A percentile compares a stretch with the other conserved stretches of the same genome.
Conservation (phyloP, 2,888 invertebrate genomes). For the Scaptomyza tumidula region DNA sequence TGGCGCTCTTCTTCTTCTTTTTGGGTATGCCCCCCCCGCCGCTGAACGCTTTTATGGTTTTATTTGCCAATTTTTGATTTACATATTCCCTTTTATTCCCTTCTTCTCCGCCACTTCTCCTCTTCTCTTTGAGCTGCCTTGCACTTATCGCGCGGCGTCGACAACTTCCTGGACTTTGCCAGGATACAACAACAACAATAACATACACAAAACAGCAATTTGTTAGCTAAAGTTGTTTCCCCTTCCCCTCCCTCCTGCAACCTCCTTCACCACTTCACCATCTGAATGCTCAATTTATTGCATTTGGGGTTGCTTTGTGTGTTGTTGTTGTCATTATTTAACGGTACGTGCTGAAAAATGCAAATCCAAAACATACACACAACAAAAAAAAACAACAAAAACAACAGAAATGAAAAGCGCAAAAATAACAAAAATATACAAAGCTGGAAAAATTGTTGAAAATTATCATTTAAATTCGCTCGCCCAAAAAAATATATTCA, state of each 20-base stretch:
- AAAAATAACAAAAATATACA: constrained; percentile 35
- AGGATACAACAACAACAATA: constrained; percentile 15
- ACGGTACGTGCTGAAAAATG: constrained; percentile 67
- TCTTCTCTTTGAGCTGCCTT: constrained; percentile 1
- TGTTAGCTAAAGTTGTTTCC: constrained; percentile 56
- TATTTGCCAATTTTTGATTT: constrained; percentile 63
- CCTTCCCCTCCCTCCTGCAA: background rate
- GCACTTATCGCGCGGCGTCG: constrained; percentile 51
- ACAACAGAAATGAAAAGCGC: constrained; percentile 2
- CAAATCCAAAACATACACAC: constrained; percentile 45
- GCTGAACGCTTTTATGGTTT: constrained; percentile 71
- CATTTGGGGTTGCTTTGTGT: constrained; percentile 45
- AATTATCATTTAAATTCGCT: background rate
- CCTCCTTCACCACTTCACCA: background rate
- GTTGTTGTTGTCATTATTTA: constrained; percentile 30
- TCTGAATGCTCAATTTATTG: background rate
- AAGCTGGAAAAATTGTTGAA: constrained; percentile 26
- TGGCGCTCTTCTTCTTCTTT: constrained; percentile 24
- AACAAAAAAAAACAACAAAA: constrained; percentile 4
- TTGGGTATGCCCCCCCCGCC: constrained; percentile 52
- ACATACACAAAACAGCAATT: constrained; percentile 54
- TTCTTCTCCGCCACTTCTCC: background rate
- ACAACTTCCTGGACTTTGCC: constrained; percentile 52
- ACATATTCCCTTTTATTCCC: constrained; percentile 38
- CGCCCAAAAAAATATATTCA: constrained; percentile 9